Evolutionary conservation across 2,797 vertebrate genomes (phyloP).

Genomic region (Ptychadena robeensis): DNA sequence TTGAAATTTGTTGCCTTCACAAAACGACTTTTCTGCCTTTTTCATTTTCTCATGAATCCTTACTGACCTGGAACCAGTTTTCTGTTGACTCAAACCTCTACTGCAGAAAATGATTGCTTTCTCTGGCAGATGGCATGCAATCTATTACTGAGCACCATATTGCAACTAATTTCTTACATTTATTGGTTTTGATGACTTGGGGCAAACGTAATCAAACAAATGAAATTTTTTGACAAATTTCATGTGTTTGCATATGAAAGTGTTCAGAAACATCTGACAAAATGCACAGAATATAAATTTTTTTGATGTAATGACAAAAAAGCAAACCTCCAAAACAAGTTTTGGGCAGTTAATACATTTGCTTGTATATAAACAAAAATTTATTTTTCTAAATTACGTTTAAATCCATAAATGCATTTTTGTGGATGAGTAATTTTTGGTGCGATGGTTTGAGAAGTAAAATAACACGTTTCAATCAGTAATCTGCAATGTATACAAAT

Average conservation of each 20-base stretch:
- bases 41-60: conserved; percentile 7
- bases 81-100: conserved; percentile 14
- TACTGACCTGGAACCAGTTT: conserved; percentile 33
- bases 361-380: not conserved
- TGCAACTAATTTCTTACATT: conserved; percentile 43
- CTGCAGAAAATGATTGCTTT: conserved; percentile 29
- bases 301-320: not conserved
- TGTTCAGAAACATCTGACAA: conserved; percentile 4
- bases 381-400: too few species aligned
- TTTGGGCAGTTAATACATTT: not conserved
- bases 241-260: conserved; percentile 16
- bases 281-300: not conserved
- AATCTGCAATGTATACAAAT: too few species aligned
- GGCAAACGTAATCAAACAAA: conserved; percentile 9
- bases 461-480: too few species aligned
- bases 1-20: not conserved
- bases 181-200: conserved; percentile 37
- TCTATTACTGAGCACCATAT: conserved; percentile 32
- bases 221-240: conserved; percentile 28
- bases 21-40: not conserved
- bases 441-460: too few species aligned
- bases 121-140: conserved; percentile 41
- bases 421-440: too few species aligned
- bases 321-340: not conserved
- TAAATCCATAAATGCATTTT: too few species aligned